Evolutionary conservation across 1,140 invertebrate genomes (phyloP), one percentile per base, ranked within the genome.

Genomic region (Dendrolimus punctatus): DNA sequence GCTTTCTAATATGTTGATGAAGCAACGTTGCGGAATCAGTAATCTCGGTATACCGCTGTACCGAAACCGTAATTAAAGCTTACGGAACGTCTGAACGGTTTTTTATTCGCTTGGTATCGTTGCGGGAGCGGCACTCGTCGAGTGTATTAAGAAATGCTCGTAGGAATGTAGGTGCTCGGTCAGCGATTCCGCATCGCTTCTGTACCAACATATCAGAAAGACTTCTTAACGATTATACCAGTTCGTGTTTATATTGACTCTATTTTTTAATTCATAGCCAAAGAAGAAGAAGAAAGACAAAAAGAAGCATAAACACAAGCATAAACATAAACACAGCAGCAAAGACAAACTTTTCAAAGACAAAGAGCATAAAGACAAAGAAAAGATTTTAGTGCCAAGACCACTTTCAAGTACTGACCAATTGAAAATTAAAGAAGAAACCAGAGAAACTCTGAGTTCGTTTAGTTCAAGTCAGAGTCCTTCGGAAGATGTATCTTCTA

Each of bases 281-380:
- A 94, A 95, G 73, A 94, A 94, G 68, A 93, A 93, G 79, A 94
- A 95, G 68, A 94, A 95, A 67, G 92, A 95, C 51, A 95, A 95
- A 69, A 93, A 95, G 79, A 94, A 94, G 68, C 91, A 94, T 62
- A 94, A 93, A 72, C 92, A 94, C 60, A 93, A 94, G 60, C 92
- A 94, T 64, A 93, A 94, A 58, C 92, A 93, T 62, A 92, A 93
- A 60, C 93, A 94, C 76, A 92, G 92, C 66, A 92, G 91, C 72
- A 90, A 93, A 60, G 91, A 93, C 61, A 91, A 91, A 50, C 84
- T 88, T 51, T 74, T 69, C 5, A 89, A 90, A 61, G 89, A 91
- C 4, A 89, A 90, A 62, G 89, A 91, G 38, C 90, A 91, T 55
- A 89, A 72, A 86, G 90, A 91, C 51, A 91, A 91, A 59, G 90